Conservation (phyloP, 1,140 invertebrate species). For the fruit fly (Drosophila melanogaster) region DNA sequence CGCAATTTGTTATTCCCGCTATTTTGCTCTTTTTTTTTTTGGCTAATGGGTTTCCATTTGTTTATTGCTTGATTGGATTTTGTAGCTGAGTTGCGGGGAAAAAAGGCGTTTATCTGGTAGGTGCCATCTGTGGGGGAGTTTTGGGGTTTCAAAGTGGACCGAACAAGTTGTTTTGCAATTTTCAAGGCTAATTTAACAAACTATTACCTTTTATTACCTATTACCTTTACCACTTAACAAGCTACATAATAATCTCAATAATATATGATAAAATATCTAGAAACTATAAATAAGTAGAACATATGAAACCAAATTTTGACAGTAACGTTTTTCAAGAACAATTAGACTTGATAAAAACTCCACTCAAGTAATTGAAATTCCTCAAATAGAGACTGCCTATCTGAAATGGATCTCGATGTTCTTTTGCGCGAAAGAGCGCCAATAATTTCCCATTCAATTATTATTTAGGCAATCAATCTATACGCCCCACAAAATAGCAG, state of each 20-base stretch:
- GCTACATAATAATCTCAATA: too few species aligned
- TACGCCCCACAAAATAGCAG: constrained; percentile 4
- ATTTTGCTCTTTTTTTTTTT: constrained; percentile 25
- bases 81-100: neutral
- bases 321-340: neutral
- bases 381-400: neutral
- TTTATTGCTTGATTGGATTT: constrained; percentile 46
- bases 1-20: constrained; percentile 46
- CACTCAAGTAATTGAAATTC: neutral
- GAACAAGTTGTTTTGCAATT: neutral
- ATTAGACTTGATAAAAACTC: neutral
- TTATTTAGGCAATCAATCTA: constrained; percentile 33
- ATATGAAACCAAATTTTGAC: too few species aligned
- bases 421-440: neutral
- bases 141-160: neutral
- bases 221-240: too few species aligned
- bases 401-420: constrained; percentile 15
- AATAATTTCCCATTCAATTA: constrained; percentile 32
- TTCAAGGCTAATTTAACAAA: neutral
- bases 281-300: too few species aligned
- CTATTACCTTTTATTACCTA: too few species aligned
- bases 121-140: neutral
- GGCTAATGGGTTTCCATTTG: constrained; percentile 47
- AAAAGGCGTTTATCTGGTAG: neutral
- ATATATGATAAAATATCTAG: too few species aligned